These are phyloP conservation scores for Sminthopsis crassicaudata DNA, from an alignment of 2,113 vertebrate genomes.

Conservation along the genomic window DNA sequence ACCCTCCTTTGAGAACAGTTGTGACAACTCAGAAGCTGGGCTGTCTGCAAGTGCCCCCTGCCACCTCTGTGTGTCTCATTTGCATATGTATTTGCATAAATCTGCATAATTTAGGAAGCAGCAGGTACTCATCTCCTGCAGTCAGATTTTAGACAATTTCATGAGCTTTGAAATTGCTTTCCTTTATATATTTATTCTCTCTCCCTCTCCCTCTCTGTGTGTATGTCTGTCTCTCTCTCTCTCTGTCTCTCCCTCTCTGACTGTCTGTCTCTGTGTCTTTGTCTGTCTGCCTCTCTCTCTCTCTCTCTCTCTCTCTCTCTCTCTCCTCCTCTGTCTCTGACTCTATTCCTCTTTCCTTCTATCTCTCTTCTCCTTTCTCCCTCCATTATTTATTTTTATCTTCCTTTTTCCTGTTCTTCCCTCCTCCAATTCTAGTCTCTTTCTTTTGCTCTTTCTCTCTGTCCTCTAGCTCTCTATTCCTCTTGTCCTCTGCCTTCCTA, in stretches of 20 bases:
- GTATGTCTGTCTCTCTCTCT: not conserved
- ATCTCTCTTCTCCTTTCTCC: too few relatives aligned
- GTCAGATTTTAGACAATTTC: slow-evolving; percentile 67
- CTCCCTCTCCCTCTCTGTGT: not conserved
- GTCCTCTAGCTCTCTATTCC: not conserved
- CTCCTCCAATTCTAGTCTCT: not conserved
- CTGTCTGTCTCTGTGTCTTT: too few relatives aligned
- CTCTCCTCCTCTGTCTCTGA: not conserved
- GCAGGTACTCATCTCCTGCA: slow-evolving; percentile 57
- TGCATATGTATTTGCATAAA: slow-evolving; percentile 76
- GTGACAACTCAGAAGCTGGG: slow-evolving; percentile 57
- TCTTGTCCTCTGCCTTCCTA: slow-evolving; percentile 8
- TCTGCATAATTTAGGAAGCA: slow-evolving; percentile 78
- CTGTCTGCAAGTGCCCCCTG: slow-evolving; percentile 74
- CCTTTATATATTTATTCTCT: slow-evolving; percentile 42
- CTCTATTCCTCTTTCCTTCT: not conserved
- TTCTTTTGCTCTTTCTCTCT: slow-evolving; percentile 7
- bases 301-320: not conserved
- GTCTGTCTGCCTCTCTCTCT: too few relatives aligned
- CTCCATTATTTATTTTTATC: not conserved
- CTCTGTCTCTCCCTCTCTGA: too few relatives aligned
- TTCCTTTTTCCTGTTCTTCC: not conserved
- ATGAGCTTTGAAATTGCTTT: slow-evolving; percentile 74
- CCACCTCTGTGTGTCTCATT: slow-evolving; percentile 63
- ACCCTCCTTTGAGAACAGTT: not conserved